Base-by-base conservation (phyloP, 2,888 invertebrate genomes). In the Metalampra italica region DNA sequence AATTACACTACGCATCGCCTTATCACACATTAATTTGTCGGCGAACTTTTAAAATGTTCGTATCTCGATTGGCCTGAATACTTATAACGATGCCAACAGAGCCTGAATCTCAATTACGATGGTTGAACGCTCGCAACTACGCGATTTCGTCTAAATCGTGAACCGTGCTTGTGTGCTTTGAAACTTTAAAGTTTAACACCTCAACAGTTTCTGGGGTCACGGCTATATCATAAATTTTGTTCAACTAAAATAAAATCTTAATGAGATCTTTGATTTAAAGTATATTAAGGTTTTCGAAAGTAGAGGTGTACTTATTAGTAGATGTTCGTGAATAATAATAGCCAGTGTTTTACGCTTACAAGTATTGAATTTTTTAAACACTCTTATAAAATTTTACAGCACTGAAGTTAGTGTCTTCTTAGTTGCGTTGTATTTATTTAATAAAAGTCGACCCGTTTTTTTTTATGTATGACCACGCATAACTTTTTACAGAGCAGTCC, bases 11-110 rank as follows among this genome's bases (percentile, higher is more conserved):
- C 46, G 41, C 46, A 37, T 47, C 44, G n/a, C 43, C 43, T 43
- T 63, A 62, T 63, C 63, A 59, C 61, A 64, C 65, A 66, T 70
- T 66, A 69, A 74, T 78, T 74, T 71, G 76, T 74, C 78, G 76
- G 78, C 64, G 54, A 61, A 66, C 61, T 72, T 77, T 69, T 74
- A 65, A 22, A 66, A 64, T 61, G 62, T 56, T 34, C 56, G 67
- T 54, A 64, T 78, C 76, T 71, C 62, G 70, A 69, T 73, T 62
- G 71, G 48, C 64, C 71, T 59, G 58, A 68, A 75, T 73, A 69
- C 63, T 55, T 64, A 67, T 30, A 68, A 53, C 49, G 29, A 13
- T 12, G 7, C 4, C 15, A 8, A 13, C 34, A 36, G 36, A 1
- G 11, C 36, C n/a, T 36, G 36, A 36, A n/a, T 32, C 32, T 4